phyloP scores from a whole-genome alignment of 2,113 vertebrate species.

The Notechis scutatus region DNA sequence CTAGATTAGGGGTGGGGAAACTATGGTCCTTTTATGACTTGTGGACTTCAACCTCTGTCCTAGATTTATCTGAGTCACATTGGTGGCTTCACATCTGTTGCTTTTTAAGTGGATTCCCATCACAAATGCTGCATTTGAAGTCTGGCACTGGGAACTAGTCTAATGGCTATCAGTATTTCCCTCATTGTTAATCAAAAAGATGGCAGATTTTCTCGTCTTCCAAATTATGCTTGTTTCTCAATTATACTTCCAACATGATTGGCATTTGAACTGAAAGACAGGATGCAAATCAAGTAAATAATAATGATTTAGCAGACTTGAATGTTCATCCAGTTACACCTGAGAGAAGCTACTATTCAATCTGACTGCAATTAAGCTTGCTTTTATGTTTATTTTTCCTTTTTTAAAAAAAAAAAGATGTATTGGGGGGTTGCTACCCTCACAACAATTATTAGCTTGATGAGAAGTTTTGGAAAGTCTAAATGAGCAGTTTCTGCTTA shows the following conservation, averaged over 20 bases:
- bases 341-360: background rate
- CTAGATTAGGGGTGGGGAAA: no score
- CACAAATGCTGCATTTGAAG: background rate
- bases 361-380: background rate
- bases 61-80: background rate
- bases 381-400: background rate
- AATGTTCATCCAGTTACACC: background rate
- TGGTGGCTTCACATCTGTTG: background rate
- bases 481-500: slow-evolving; percentile 15
- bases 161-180: background rate
- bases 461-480: background rate
- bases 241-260: background rate
- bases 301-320: background rate
- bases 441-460: background rate
- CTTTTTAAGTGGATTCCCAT: background rate
- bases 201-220: background rate
- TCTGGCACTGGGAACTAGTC: background rate
- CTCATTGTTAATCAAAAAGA: background rate
- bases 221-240: background rate
- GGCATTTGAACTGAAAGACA: background rate
- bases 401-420: background rate
- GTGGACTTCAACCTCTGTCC: no score
- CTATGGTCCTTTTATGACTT: no score
- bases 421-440: background rate
- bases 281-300: background rate